A percentile compares a stretch with the other conserved stretches of the same genome.
Conservation (phyloP, 2,797 vertebrate species). For the Pipistrellus kuhlii region DNA sequence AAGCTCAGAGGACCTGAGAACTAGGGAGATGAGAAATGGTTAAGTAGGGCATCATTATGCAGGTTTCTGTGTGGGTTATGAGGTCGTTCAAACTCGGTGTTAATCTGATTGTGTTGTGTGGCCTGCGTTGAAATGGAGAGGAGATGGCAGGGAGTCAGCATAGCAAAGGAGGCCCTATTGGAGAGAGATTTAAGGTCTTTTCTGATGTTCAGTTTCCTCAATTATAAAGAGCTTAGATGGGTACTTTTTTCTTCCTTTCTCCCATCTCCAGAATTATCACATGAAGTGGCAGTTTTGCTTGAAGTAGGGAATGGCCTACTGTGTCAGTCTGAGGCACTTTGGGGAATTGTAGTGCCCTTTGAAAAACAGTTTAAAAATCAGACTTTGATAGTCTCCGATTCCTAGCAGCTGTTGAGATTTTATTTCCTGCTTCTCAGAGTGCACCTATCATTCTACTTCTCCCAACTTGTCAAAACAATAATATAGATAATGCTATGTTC, state of each 20-base stretch:
- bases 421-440: slow-evolving; percentile 16
- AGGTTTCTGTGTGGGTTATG: slow-evolving; percentile 60
- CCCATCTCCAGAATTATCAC: not conserved
- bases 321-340: not conserved
- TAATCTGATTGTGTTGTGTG: not conserved
- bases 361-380: slow-evolving; percentile 45
- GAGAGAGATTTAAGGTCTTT: not conserved
- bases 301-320: not conserved
- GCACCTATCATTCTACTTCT: not conserved
- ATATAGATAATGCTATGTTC: not conserved
- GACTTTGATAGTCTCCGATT: not conserved
- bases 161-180: not conserved
- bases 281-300: slow-evolving; percentile 8
- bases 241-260: not conserved
- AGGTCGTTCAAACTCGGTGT: not conserved
- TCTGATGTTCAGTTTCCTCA: not conserved
- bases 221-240: not conserved
- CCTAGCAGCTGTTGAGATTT: slow-evolving; percentile 11
- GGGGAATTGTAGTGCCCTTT: not conserved
- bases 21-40: not conserved
- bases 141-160: not conserved
- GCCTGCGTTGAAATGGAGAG: slow-evolving; percentile 12
- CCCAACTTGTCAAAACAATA: slow-evolving; percentile 14
- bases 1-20: not conserved
- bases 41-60: not conserved